These are phyloP conservation scores for Tuta absoluta DNA, from an alignment of 2,888 invertebrate genomes.

Conservation along the genomic window DNA sequence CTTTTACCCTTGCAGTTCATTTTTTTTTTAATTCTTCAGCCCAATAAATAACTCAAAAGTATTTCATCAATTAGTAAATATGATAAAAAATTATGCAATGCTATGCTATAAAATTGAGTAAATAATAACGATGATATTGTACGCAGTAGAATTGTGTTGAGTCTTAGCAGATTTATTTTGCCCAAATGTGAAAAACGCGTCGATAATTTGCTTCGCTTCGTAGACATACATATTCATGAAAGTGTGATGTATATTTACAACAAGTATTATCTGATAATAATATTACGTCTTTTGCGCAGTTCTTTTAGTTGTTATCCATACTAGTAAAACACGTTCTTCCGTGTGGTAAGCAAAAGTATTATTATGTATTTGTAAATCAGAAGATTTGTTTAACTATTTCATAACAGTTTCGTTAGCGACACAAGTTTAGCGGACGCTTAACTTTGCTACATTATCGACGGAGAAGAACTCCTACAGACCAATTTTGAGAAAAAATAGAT, in stretches of 20 bases:
- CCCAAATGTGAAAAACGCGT: background rate
- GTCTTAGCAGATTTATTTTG: background rate
- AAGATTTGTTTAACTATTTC: background rate
- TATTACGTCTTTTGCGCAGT: conserved; percentile 4
- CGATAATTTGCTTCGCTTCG: background rate
- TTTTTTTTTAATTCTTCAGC: too few relatives aligned
- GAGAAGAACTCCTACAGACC: too few relatives aligned
- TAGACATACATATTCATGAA: background rate
- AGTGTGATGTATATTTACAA: background rate
- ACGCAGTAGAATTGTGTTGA: background rate
- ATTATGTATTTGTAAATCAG: conserved; percentile 1
- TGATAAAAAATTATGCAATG: background rate
- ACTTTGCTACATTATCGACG: too few relatives aligned
- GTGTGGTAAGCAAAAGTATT: background rate
- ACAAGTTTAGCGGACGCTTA: too few relatives aligned
- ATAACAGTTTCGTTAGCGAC: background rate
- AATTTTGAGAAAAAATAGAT: too few relatives aligned
- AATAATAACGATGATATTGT: background rate
- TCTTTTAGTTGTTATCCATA: background rate
- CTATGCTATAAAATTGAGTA: background rate
- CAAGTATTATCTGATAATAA: conserved; percentile 14
- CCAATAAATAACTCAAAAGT: too few relatives aligned
- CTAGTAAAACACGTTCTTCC: background rate
- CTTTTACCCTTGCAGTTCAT: too few relatives aligned
- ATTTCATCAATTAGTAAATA: too few relatives aligned